Percentiles rank a stretch among this genome's conserved stretches.
These are phyloP conservation scores for Labeo rohita DNA, from an alignment of 2,113 vertebrate species.

Conservation along the genomic window DNA sequence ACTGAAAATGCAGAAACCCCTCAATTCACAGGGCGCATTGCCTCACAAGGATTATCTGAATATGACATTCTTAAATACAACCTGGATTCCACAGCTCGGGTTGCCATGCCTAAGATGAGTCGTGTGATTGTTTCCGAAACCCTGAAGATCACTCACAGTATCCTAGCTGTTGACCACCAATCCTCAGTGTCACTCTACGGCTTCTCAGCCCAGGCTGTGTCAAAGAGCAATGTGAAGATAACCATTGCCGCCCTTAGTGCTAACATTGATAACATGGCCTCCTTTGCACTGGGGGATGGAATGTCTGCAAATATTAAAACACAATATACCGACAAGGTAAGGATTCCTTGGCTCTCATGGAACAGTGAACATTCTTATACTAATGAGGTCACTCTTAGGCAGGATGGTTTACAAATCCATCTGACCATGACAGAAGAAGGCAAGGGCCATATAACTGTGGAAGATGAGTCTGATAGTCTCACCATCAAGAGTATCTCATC, in stretches of 20 bases:
- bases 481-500: constrained; percentile 76
- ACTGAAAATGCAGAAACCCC: constrained; percentile 72
- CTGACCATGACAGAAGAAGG: constrained; percentile 73
- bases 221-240: constrained; percentile 77
- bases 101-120: constrained; percentile 76
- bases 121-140: constrained; percentile 79
- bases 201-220: constrained; percentile 73
- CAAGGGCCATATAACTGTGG: constrained; percentile 72
- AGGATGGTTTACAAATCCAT: constrained; percentile 70
- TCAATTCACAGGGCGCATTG: constrained; percentile 76
- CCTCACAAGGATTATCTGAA: constrained; percentile 77
- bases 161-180: constrained; percentile 78
- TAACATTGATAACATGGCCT: constrained; percentile 73
- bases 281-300: constrained; percentile 75
- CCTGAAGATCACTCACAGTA: constrained; percentile 74
- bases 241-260: constrained; percentile 72
- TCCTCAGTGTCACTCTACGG: constrained; percentile 75
- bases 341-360: constrained; percentile 71
- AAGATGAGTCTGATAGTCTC: constrained; percentile 73
- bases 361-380: constrained; percentile 74
- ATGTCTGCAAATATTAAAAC: constrained; percentile 79
- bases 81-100: constrained; percentile 76
- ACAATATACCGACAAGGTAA: constrained; percentile 78
- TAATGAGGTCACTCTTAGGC: constrained; percentile 73
- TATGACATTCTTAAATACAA: constrained; percentile 81